Conservation (phyloP, 2,888 invertebrate species). For the Zhuqinia jingwanae region DNA sequence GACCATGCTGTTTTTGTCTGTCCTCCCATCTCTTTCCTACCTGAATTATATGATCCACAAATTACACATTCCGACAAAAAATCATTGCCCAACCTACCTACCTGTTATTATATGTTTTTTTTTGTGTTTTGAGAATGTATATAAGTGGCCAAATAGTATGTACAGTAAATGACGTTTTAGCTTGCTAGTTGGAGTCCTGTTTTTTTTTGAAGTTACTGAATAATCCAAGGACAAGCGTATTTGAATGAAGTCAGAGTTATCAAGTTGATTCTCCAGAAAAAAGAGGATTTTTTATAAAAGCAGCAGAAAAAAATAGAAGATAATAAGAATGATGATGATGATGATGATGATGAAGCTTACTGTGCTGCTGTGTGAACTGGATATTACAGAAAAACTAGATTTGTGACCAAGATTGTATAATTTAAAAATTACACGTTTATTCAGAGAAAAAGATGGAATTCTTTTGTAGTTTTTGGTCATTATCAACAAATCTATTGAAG, state of each 20-base stretch:
- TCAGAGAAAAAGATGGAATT: conserved; percentile 45
- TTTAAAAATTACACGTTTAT: conserved; percentile 64
- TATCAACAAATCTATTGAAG: not conserved
- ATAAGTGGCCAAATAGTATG: conserved; percentile 20
- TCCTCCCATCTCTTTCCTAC: conserved; percentile 67
- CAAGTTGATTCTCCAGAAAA: conserved; percentile 41
- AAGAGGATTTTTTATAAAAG: conserved; percentile 53
- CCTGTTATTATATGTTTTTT: conserved; percentile 50
- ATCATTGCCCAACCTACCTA: conserved; percentile 71
- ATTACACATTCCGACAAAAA: conserved; percentile 75
- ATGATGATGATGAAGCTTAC: conserved; percentile 53
- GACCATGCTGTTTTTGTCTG: conserved; percentile 74
- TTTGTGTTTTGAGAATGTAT: conserved; percentile 14
- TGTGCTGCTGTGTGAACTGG: conserved; percentile 64
- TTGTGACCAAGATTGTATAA: conserved; percentile 63
- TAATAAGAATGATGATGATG: too few species aligned
- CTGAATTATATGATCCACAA: conserved; percentile 76
- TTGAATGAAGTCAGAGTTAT: conserved; percentile 28
- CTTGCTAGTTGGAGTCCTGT: not conserved
- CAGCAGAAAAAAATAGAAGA: not conserved
- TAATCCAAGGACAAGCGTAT: not conserved
- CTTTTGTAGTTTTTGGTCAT: conserved; percentile 31
- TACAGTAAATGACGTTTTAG: not conserved
- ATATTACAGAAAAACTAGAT: conserved; percentile 67
- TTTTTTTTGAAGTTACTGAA: not conserved